Conservation (phyloP, 1,140 invertebrate species). For the Drosophila leontia region DNA sequence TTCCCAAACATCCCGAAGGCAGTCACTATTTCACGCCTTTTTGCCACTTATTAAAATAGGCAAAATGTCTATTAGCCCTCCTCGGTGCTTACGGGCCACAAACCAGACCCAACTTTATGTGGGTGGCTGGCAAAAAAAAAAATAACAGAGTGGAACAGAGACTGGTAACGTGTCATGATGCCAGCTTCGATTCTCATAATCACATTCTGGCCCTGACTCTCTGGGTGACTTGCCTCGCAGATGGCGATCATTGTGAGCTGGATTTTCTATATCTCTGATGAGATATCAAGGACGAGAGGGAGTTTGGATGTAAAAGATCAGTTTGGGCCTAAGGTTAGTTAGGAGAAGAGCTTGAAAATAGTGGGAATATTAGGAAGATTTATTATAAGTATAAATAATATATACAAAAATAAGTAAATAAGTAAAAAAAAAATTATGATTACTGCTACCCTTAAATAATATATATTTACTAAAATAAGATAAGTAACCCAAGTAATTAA, state of each 20-base stretch:
- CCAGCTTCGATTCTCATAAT: slow-evolving; percentile 43
- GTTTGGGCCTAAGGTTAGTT: neutral
- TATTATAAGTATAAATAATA: no score
- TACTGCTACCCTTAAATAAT: no score
- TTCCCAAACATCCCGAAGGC: slow-evolving; percentile 48
- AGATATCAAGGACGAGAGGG: slow-evolving; percentile 21
- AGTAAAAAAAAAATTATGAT: fast-evolving
- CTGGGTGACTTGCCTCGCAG: slow-evolving; percentile 16
- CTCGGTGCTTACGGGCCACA: slow-evolving; percentile 4
- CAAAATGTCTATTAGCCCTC: slow-evolving; percentile 77
- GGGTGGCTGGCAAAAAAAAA: slow-evolving; percentile 22
- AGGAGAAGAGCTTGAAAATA: no score
- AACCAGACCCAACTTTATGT: slow-evolving; percentile 28
- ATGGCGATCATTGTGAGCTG: slow-evolving; percentile 34
- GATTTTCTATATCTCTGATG: slow-evolving; percentile 18
- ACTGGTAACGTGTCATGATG: slow-evolving; percentile 28
- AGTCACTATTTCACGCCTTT: slow-evolving; percentile 80
- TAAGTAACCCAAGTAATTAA: neutral
- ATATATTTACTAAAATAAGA: neutral
- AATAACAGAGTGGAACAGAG: neutral
- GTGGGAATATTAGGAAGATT: neutral
- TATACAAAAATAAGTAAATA: neutral
- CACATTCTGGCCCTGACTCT: slow-evolving; percentile 13
- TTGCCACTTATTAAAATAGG: slow-evolving; percentile 82
- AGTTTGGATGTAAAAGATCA: neutral